Evolutionary conservation across 2,888 invertebrate species (phyloP).

Genomic region (Meiosimyza platycephala): DNA sequence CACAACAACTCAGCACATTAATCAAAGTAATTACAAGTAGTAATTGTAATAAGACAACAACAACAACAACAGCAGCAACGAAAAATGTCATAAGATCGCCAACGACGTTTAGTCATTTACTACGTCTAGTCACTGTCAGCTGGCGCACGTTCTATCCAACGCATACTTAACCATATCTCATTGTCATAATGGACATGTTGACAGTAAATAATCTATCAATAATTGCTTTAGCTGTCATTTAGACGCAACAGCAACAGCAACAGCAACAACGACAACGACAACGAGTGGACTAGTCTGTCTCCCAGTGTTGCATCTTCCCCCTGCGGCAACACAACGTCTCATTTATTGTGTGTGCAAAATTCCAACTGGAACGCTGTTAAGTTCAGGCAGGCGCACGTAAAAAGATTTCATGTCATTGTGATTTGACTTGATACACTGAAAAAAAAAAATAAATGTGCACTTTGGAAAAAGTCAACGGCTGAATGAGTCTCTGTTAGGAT

Average conservation of each 20-base stretch:
- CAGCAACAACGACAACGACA: too few relatives aligned
- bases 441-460: too few relatives aligned
- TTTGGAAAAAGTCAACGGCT: too few relatives aligned
- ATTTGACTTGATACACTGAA: slow-evolving; percentile 1
- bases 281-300: background rate
- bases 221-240: slow-evolving; percentile 55
- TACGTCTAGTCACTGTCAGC: slow-evolving; percentile 49
- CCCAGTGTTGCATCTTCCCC: background rate
- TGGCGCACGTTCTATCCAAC: slow-evolving; percentile 29
- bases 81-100: too few relatives aligned
- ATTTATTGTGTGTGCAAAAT: background rate
- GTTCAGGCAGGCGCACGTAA: slow-evolving; percentile 39
- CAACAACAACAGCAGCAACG: too few relatives aligned
- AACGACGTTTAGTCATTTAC: too few relatives aligned
- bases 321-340: slow-evolving; percentile 50
- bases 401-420: slow-evolving; percentile 50
- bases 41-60: too few relatives aligned
- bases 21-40: too few relatives aligned
- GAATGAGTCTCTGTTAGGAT: too few relatives aligned
- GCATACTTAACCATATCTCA: slow-evolving; percentile 48
- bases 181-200: slow-evolving; percentile 55
- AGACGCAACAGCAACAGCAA: background rate
- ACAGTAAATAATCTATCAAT: slow-evolving; percentile 66
- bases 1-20: too few relatives aligned
- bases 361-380: background rate